Conservation (phyloP, 2,888 invertebrate genomes). For the Conus canariensis region DNA sequence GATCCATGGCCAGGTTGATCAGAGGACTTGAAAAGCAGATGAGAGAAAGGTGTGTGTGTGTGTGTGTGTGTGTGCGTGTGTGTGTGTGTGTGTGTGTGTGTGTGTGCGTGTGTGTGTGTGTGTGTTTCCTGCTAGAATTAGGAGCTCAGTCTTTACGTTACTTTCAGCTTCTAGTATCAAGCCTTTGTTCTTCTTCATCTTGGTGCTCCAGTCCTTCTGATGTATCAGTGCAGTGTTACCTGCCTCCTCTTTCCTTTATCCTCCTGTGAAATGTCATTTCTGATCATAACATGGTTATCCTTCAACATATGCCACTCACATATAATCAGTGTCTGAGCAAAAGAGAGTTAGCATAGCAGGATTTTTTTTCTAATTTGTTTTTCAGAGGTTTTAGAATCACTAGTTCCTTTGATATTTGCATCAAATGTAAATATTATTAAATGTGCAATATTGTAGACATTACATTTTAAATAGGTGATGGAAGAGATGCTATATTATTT, state of each 20-base stretch:
- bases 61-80: background rate
- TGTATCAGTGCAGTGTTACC: no score
- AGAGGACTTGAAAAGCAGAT: no score
- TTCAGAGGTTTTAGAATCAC: background rate
- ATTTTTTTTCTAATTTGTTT: background rate
- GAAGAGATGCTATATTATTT: background rate
- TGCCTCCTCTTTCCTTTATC: background rate
- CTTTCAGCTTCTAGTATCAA: no score
- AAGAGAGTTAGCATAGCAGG: background rate
- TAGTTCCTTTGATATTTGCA: background rate
- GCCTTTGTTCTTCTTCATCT: background rate
- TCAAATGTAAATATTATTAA: background rate
- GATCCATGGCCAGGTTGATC: background rate
- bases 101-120: background rate
- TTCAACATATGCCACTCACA: background rate
- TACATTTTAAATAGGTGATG: background rate
- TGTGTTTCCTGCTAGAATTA: no score
- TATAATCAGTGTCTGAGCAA: background rate
- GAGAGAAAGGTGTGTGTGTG: background rate
- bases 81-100: constrained; percentile 14
- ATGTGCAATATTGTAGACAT: background rate
- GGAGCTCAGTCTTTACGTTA: background rate
- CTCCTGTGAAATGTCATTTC: background rate
- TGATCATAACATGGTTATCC: background rate
- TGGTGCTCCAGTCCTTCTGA: no score